These are phyloP conservation scores for Arctopsyche grandis DNA, from an alignment of 1,140 invertebrate species.

Conservation along the genomic window DNA sequence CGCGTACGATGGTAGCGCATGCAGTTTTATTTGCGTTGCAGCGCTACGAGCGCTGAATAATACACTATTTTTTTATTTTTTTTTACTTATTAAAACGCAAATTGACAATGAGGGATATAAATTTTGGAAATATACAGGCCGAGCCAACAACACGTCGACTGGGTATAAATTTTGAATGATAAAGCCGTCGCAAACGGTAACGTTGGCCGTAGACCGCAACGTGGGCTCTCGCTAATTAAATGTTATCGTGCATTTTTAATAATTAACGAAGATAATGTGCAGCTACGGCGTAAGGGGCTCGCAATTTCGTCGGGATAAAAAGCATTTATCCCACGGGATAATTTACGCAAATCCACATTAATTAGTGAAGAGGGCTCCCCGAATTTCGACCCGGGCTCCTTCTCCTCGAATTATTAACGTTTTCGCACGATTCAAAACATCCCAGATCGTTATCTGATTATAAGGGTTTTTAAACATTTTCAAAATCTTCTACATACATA, in stretches of 20 bases:
- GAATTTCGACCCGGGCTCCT: neutral
- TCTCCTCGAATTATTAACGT: neutral
- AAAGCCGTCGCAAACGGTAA: neutral
- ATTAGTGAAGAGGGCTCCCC: conserved; percentile 5
- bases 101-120: neutral
- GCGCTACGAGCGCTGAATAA: too few relatives aligned
- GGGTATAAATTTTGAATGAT: neutral
- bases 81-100: too few relatives aligned
- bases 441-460: too few relatives aligned
- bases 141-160: neutral
- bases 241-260: conserved; percentile 4
- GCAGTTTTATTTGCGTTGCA: too few relatives aligned
- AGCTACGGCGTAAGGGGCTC: neutral
- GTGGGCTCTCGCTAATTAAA: neutral
- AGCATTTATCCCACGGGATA: conserved; percentile 27
- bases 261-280: conserved; percentile 8
- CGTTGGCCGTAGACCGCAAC: neutral
- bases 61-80: too few relatives aligned
- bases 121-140: neutral
- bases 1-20: too few relatives aligned
- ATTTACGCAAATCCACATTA: conserved; percentile 41
- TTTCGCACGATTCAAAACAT: too few relatives aligned
- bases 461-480: too few relatives aligned
- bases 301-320: conserved; percentile 23
- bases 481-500: too few relatives aligned